Evolutionary conservation across 2,888 invertebrate species (phyloP).

Genomic region (Eilema depressum): DNA sequence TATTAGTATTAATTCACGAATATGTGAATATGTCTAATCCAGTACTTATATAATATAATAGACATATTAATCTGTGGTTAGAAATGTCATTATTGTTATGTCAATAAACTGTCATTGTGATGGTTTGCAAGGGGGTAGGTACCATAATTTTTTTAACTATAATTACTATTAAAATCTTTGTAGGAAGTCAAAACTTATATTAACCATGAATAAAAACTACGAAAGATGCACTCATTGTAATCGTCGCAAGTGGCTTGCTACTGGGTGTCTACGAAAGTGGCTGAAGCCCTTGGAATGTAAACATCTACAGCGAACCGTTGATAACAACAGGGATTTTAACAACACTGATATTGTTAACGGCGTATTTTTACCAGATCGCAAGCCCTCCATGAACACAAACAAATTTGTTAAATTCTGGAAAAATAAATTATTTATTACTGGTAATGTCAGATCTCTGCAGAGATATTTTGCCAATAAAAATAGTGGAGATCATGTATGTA

Average conservation of each 20-base stretch:
- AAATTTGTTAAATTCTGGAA: slow-evolving; percentile 84
- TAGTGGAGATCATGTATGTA: slow-evolving; percentile 70
- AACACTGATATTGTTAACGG: slow-evolving; percentile 79
- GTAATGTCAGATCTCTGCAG: slow-evolving; percentile 79
- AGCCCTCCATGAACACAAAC: slow-evolving; percentile 71
- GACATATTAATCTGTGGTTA: too few species aligned
- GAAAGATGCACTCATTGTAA: slow-evolving; percentile 82
- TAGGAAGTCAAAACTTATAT: slow-evolving; percentile 30
- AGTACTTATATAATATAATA: too few species aligned
- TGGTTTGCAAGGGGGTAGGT: slow-evolving; percentile 24
- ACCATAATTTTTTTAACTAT: slow-evolving; percentile 34
- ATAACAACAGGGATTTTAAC: slow-evolving; percentile 78
- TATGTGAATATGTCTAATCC: too few species aligned
- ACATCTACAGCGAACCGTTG: slow-evolving; percentile 81
- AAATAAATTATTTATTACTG: slow-evolving; percentile 79
- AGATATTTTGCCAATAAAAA: slow-evolving; percentile 79
- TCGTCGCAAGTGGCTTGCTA: slow-evolving; percentile 81
- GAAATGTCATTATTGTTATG: too few species aligned
- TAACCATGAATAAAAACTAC: slow-evolving; percentile 81
- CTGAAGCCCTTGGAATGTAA: slow-evolving; percentile 84
- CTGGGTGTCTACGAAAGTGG: slow-evolving; percentile 83
- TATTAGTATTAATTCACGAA: too few species aligned
- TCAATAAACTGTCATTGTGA: slow-evolving; percentile 24
- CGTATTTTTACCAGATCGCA: slow-evolving; percentile 77
- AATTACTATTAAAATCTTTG: slow-evolving; percentile 23